A percentile compares a stretch with the other conserved stretches of the same genome.
phyloP scores from a whole-genome alignment of 30 jellyfish, hydroid and myxozoan species.

The Aurelia aurita region DNA sequence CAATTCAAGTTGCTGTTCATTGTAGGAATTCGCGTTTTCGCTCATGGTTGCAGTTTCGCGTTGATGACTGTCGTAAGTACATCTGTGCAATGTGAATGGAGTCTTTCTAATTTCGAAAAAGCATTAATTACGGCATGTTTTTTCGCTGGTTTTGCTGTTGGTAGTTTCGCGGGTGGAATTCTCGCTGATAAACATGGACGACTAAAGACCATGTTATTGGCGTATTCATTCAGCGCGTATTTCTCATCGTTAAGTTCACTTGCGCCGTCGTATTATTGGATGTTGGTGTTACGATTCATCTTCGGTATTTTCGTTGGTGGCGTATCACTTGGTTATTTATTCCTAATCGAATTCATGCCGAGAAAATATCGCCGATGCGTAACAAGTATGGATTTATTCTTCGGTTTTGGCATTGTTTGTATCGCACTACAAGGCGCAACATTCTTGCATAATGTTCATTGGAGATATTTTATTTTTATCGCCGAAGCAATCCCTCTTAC shows the following conservation, averaged over 20 bases:
- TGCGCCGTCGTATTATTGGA: slow-evolving; percentile 71
- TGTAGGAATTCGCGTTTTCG: slow-evolving; percentile 70
- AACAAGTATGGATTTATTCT: slow-evolving; percentile 72
- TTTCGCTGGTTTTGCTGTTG: slow-evolving; percentile 73
- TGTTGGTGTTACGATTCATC: slow-evolving; percentile 55
- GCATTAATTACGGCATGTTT: slow-evolving; percentile 61
- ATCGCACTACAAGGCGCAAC: slow-evolving; percentile 76
- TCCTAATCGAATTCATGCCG: slow-evolving; percentile 75
- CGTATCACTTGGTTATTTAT: slow-evolving; percentile 65
- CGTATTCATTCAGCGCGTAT: slow-evolving; percentile 68
- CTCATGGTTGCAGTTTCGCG: slow-evolving; percentile 76
- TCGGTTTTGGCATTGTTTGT: slow-evolving; percentile 74
- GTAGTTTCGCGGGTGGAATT: slow-evolving; percentile 69
- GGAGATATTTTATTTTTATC: slow-evolving; percentile 64
- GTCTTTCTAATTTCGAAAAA: slow-evolving; percentile 58
- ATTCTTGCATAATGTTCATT: slow-evolving; percentile 48
- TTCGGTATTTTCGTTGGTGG: slow-evolving; percentile 77
- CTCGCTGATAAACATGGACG: slow-evolving; percentile 70
- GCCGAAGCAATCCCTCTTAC: slow-evolving; percentile 73
- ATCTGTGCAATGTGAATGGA: slow-evolving; percentile 66
- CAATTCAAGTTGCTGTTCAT: slow-evolving; percentile 58
- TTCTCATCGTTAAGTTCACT: slow-evolving; percentile 57
- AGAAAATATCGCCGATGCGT: slow-evolving; percentile 67
- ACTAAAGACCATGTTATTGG: slow-evolving; percentile 59
- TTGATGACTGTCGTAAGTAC: slow-evolving; percentile 74